Conservation (phyloP, 2,797 vertebrate species). For the Cirrhinus mrigala region DNA sequence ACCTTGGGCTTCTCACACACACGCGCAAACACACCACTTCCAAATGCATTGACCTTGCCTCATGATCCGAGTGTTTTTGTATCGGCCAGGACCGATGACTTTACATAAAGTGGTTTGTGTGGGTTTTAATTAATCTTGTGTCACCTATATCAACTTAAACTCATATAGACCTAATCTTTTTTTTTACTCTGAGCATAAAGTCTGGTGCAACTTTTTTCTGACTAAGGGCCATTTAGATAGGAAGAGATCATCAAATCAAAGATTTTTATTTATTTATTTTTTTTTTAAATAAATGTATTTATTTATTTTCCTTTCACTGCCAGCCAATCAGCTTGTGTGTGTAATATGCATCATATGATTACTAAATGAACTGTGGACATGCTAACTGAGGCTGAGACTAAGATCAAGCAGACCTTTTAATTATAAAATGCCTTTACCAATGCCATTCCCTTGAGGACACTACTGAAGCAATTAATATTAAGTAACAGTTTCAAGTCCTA, state of each 20-base stretch:
- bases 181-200: not conserved
- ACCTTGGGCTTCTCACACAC: not conserved
- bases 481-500: not conserved
- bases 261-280: too few relatives aligned
- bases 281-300: too few relatives aligned
- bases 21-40: not conserved
- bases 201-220: not conserved
- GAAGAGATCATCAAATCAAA: too few relatives aligned
- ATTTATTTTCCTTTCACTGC: too few relatives aligned
- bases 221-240: not conserved
- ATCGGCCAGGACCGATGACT: not conserved
- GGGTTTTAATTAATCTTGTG: not conserved
- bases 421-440: constrained; percentile 1
- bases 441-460: not conserved
- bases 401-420: not conserved
- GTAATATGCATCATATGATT: too few relatives aligned
- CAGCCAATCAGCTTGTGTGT: too few relatives aligned
- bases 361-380: too few relatives aligned
- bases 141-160: not conserved
- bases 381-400: not conserved
- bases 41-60: constrained; percentile 52
- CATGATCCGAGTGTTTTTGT: constrained; percentile 17
- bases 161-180: not conserved
- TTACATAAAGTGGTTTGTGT: not conserved
- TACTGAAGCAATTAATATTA: constrained; percentile 1